Evolutionary conservation across 2,888 invertebrate genomes (phyloP).

Genomic region (Torymus auratus): DNA sequence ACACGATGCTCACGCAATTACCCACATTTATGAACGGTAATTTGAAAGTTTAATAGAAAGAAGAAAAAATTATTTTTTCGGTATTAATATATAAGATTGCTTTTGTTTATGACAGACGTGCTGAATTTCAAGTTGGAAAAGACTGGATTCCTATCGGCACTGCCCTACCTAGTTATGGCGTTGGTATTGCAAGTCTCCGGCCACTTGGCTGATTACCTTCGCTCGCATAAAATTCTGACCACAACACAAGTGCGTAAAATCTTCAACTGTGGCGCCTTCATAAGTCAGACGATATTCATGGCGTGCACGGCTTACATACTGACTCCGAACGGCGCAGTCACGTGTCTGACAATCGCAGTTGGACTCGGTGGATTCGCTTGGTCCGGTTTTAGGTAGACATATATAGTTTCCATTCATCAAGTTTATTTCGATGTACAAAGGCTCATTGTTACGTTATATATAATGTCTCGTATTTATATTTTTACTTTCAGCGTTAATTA

Average conservation of each 20-base stretch:
- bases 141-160: conserved; percentile 89
- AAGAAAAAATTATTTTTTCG: no score
- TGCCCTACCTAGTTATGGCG: conserved; percentile 94
- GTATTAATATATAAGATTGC: no score
- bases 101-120: conserved; percentile 79
- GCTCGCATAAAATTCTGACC: conserved; percentile 81
- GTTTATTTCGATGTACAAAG: conserved; percentile 38
- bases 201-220: conserved; percentile 88
- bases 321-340: conserved; percentile 83
- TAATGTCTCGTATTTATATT: conserved; percentile 14
- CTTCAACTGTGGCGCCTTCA: conserved; percentile 86
- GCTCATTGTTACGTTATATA: no score
- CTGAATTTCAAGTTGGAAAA: conserved; percentile 85
- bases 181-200: conserved; percentile 88
- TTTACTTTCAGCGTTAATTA: conserved; percentile 84
- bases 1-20: conserved; percentile 88
- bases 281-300: conserved; percentile 92
- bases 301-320: conserved; percentile 86
- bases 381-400: conserved; percentile 88
- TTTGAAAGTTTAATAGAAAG: no score
- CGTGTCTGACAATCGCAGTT: conserved; percentile 91
- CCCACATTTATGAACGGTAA: conserved; percentile 90
- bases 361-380: conserved; percentile 95
- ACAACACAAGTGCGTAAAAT: conserved; percentile 86
- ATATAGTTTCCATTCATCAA: conserved; percentile 60